Evolutionary conservation across 2,113 vertebrate genomes (phyloP).

Genomic region (Arizona elegans): DNA sequence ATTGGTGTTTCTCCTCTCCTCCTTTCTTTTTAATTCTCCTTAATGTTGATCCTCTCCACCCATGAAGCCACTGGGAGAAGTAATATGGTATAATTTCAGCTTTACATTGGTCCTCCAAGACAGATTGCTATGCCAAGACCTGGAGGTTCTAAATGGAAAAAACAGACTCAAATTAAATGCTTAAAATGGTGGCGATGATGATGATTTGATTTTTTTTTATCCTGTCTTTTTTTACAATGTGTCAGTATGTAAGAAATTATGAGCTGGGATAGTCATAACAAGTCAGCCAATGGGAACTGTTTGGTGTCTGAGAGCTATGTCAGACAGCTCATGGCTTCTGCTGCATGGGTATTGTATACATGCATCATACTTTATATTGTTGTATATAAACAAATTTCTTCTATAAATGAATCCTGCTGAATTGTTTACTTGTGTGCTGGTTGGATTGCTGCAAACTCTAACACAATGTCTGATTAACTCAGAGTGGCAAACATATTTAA

Average conservation of each 20-base stretch:
- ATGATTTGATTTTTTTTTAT: neutral
- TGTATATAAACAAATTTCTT: too few species aligned
- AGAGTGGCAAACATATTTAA: neutral
- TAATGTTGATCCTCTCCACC: neutral
- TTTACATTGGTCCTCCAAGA: neutral
- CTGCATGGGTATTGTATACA: too few species aligned
- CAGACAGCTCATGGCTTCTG: too few species aligned
- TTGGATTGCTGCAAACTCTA: too few species aligned
- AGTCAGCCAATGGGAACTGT: too few species aligned
- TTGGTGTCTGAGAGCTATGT: too few species aligned
- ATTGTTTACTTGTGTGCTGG: too few species aligned
- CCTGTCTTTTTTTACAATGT: neutral
- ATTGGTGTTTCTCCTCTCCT: neutral
- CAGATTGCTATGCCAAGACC: neutral
- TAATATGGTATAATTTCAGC: neutral
- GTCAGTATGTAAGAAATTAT: too few species aligned
- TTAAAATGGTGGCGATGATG: neutral
- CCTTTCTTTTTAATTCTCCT: neutral
- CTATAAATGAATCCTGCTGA: too few species aligned
- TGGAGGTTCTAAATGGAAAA: neutral
- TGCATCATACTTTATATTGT: too few species aligned
- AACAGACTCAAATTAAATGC: neutral
- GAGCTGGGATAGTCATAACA: too few species aligned
- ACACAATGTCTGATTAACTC: neutral
- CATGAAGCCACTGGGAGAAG: neutral